Conservation (phyloP, 2,797 vertebrate species). For the Malacoraja senta region DNA sequence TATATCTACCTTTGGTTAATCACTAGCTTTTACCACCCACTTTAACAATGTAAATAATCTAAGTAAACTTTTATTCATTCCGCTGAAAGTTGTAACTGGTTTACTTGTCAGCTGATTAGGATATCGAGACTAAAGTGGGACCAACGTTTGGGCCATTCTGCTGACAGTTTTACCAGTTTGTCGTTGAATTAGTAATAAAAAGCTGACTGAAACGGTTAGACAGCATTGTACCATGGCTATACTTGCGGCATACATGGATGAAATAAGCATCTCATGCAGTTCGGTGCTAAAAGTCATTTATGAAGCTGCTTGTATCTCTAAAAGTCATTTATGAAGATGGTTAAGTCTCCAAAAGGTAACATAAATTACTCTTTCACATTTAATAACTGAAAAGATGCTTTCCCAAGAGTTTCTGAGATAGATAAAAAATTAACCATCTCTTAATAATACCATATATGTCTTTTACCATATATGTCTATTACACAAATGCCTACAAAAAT, state of each 20-base stretch:
- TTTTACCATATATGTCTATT: not conserved
- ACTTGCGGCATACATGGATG: not conserved
- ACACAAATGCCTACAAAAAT: not conserved
- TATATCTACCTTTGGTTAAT: too few species aligned
- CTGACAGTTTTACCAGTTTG: not conserved
- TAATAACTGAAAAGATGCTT: not conserved
- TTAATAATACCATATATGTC: not conserved
- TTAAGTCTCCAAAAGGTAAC: not conserved
- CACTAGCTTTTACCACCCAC: too few species aligned
- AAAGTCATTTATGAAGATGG: not conserved
- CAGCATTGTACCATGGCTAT: not conserved
- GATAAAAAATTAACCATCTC: not conserved
- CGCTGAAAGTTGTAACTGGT: not conserved
- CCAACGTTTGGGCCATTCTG: not conserved
- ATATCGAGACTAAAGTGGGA: not conserved
- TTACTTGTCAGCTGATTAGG: not conserved
- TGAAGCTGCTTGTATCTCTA: not conserved
- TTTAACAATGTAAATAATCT: not conserved
- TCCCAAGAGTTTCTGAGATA: not conserved
- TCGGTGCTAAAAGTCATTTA: not conserved
- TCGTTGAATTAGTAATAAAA: not conserved
- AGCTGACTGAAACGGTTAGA: not conserved
- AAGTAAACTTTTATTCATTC: not conserved
- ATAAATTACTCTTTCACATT: not conserved
- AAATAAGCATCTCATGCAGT: not conserved